Base-by-base conservation (phyloP, 2,113 vertebrate species). In the Tupaia chinensis region DNA sequence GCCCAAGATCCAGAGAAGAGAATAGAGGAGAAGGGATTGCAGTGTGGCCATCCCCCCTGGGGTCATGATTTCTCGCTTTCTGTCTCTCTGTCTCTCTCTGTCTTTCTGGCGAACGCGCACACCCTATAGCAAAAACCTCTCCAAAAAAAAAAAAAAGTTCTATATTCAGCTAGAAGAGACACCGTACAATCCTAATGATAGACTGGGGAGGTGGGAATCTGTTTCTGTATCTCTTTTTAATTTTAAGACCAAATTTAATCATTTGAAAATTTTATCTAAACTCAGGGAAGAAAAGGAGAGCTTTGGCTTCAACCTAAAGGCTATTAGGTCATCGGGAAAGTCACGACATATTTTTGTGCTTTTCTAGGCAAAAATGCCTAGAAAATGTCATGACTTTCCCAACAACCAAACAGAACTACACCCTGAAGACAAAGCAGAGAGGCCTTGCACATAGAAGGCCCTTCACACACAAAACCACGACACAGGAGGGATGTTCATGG, bases 221-320 rank as follows among this genome's bases (percentile, higher is more conserved):
- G 14, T 61, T 25, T 72, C 7, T 54, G 9, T 32, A 4, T 56
- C n/a, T 84, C n/a, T 54, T 96, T 82, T 53, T 60, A 66, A 63
- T 83, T 91, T 95, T 66, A 92, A 94, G 44, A 74, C 82, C 80
- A 91, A 86, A 77, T 68, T 86, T 91, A 91, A 93, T 94, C 58
- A 84, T 73, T 76, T 63, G 15, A 29, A 76, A 84, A 84, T 89
- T 91, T 82, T 92, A 93, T 70, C 68, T 68, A 44, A 92, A 79
- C 95, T 80, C 44, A 44, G 25, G 65, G 44, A 90, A 63, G 68
- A 69, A 44, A 79, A 53, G 61, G 13, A 60, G 53, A 77, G 23
- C 22, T 60, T 17, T 60, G 60, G 32, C 63, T 68, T 17, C 56
- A 61, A 34, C 3, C 16, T 27, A 19, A 82, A 87, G n/a, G 32